phyloP scores from a whole-genome alignment of 2,888 invertebrate genomes.

The Drosophila putrida region DNA sequence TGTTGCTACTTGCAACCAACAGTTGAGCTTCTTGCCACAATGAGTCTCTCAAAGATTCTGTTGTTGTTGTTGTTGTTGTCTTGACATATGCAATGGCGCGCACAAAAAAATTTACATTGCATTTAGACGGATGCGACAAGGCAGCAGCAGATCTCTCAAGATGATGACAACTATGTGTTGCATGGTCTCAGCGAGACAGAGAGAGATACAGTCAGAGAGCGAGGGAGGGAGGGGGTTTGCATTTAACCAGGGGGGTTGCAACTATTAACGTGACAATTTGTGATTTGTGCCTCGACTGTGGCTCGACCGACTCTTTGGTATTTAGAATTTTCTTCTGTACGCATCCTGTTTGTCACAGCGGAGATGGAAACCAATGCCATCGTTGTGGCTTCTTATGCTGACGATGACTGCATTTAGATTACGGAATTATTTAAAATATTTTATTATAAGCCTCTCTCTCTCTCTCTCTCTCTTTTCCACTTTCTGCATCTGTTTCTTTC shows the following conservation, averaged over 20 bases:
- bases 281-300: conserved; percentile 77
- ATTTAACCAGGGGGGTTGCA: conserved; percentile 39
- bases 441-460: conserved; percentile 79
- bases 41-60: too few species aligned
- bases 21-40: conserved; percentile 20
- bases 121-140: conserved; percentile 72
- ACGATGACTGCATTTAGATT: conserved; percentile 84
- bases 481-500: neutral
- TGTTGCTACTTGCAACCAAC: conserved; percentile 17
- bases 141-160: conserved; percentile 40
- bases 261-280: conserved; percentile 82
- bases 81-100: conserved; percentile 75
- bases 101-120: conserved; percentile 82
- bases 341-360: conserved; percentile 68
- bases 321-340: conserved; percentile 74
- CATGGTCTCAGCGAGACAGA: conserved; percentile 1
- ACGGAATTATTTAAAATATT: conserved; percentile 85
- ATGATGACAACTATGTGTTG: conserved; percentile 34
- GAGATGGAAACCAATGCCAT: conserved; percentile 41
- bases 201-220: neutral
- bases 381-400: conserved; percentile 32
- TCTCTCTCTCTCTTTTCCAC: neutral
- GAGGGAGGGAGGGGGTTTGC: conserved; percentile 3
- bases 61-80: conserved; percentile 68
- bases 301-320: conserved; percentile 66